Evolutionary conservation across 1,140 invertebrate genomes (phyloP).

Genomic region (Ceratina calcarata): DNA sequence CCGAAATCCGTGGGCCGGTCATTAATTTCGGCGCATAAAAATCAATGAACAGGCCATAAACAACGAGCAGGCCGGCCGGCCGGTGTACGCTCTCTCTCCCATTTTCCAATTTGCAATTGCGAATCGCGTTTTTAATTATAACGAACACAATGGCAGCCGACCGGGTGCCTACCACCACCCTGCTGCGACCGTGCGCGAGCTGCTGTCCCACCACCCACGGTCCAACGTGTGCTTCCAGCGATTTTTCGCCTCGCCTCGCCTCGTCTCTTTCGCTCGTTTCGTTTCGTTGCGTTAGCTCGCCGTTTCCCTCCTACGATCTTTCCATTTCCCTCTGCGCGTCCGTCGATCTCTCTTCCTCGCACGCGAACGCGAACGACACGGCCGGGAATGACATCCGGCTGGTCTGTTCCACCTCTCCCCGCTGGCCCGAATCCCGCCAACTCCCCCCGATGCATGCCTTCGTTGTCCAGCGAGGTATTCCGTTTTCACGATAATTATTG

Average conservation of each 20-base stretch:
- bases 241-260: slow-evolving; percentile 9
- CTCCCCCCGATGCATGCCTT: slow-evolving; percentile 50
- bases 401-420: slow-evolving; percentile 65
- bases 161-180: not conserved
- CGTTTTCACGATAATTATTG: slow-evolving; percentile 81
- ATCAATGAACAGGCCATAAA: slow-evolving; percentile 81
- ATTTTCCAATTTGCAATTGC: slow-evolving; percentile 82
- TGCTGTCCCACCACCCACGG: not conserved
- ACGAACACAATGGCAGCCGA: slow-evolving; percentile 80
- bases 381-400: slow-evolving; percentile 79
- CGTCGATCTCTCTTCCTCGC: slow-evolving; percentile 5
- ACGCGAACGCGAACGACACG: slow-evolving; percentile 60
- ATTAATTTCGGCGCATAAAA: slow-evolving; percentile 80
- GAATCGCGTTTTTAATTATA: slow-evolving; percentile 82
- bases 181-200: not conserved
- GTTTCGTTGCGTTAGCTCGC: not conserved
- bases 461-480: slow-evolving; percentile 75
- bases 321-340: slow-evolving; percentile 8
- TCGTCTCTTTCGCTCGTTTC: not conserved
- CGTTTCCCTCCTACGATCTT: slow-evolving; percentile 1
- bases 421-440: slow-evolving; percentile 11
- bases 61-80: slow-evolving; percentile 67
- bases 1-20: slow-evolving; percentile 77
- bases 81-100: slow-evolving; percentile 64
- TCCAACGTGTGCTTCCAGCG: not conserved